Conservation (phyloP, 2,797 vertebrate species). For the Heterohyrax brucei region DNA sequence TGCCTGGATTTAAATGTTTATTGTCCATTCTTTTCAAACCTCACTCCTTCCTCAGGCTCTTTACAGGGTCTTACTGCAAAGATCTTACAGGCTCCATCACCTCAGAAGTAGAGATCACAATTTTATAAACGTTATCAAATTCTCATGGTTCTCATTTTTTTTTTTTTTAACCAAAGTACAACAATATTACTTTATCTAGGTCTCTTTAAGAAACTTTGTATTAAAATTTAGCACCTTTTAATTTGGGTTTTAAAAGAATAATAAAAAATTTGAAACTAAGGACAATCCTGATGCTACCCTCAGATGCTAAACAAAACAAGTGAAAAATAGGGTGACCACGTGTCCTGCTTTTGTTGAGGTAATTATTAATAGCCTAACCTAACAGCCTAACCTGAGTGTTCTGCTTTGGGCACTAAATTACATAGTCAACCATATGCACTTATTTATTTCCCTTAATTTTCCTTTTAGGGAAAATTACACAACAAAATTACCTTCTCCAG, state of each 20-base stretch:
- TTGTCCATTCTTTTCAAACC: background rate
- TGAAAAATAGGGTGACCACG: background rate
- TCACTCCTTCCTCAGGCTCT: background rate
- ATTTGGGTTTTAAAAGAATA: constrained; percentile 1
- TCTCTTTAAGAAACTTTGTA: constrained; percentile 7
- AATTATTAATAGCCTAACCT: background rate
- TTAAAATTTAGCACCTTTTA: background rate
- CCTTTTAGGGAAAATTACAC: background rate
- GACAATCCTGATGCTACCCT: background rate
- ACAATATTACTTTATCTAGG: background rate
- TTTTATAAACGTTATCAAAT: constrained; percentile 19
- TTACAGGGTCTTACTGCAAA: background rate
- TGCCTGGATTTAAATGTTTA: background rate
- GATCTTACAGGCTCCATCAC: background rate
- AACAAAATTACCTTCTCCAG: background rate
- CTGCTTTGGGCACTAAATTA: background rate
- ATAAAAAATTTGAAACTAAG: background rate
- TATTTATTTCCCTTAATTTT: background rate
- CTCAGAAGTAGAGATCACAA: background rate
- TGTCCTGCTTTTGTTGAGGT: background rate
- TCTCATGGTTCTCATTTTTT: background rate
- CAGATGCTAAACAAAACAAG: background rate
- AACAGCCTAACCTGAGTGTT: background rate
- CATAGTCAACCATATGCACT: background rate
- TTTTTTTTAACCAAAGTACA: background rate